Base-by-base conservation (phyloP, 2,797 vertebrate genomes). In the Tapera naevia region DNA sequence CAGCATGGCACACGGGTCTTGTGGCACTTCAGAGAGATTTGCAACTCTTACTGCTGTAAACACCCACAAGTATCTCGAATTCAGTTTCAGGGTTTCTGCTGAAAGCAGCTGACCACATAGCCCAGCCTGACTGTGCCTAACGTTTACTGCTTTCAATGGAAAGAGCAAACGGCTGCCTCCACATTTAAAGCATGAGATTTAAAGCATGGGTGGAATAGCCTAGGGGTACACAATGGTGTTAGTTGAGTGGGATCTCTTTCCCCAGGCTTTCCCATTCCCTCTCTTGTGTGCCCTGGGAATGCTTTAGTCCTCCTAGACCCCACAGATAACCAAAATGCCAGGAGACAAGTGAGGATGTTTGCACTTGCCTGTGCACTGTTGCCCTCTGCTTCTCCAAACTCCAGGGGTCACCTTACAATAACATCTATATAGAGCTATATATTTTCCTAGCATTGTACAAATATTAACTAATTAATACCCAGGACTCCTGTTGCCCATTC, bases 391-490 rank as follows among this genome's bases (percentile, higher is more conserved):
- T 96, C 90, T 97, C 50, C 78, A 96, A 95, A 96, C 95, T 81
- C 32, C 74, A 94, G 95, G 80, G 95, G 89, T 94, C 94, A 89
- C 95, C 95, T 96, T 94, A 96, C 81, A 96, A 97, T 96, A 97
- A 97, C 94, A 96, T 94, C 96, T 94, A 74, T 91, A 91, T 82
- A 53, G 83, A 28, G 17, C 23, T 95, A 96, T 96, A 93, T 97
- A 96, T 97, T 97, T 97, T 96, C 84, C 88, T 96, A 97, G 88
- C 78, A 91, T 84, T 94, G 93, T 94, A 89, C 61, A 96, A 97
- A 97, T 97, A 96, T 95, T 96, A 97, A 96, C 95, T 96, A 94
- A 97, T 96, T 96, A 96, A 94, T 96, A 94, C 28, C 86, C 93
- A 87, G 86, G 83, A 89, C 93, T 94, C 50, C 88, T 51, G 71